A percentile compares a stretch with the other conserved stretches of the same genome.
These are phyloP conservation scores for Choristoneura rosaceana DNA, from an alignment of 2,888 invertebrate species.

Conservation along the genomic window DNA sequence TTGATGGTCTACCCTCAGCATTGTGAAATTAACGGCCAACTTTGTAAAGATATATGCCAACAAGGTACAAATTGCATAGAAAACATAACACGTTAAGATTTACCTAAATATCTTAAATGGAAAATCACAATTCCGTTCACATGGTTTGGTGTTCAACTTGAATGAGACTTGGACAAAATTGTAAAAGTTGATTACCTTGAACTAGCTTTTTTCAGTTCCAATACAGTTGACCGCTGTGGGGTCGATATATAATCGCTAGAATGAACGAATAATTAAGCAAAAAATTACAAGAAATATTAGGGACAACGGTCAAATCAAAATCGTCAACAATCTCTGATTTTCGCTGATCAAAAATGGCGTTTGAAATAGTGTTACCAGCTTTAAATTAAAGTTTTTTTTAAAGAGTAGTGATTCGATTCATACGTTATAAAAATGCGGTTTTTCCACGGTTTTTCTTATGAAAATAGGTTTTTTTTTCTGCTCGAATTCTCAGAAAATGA, in stretches of 20 bases:
- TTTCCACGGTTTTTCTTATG: too few relatives aligned
- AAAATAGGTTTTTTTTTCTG: too few relatives aligned
- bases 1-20: constrained; percentile 25
- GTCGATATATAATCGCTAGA: background rate
- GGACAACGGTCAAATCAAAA: constrained; percentile 30
- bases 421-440: background rate
- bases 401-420: background rate
- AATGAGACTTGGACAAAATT: constrained; percentile 18
- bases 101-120: constrained; percentile 2
- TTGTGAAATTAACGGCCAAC: background rate
- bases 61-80: background rate
- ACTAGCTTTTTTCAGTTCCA: constrained; percentile 8
- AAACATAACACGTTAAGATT: background rate
- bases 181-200: constrained; percentile 68
- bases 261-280: background rate
- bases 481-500: too few relatives aligned
- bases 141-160: constrained; percentile 42
- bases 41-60: background rate
- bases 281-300: constrained; percentile 31
- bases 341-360: constrained; percentile 65
- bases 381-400: background rate
- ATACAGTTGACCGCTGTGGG: background rate
- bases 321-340: constrained; percentile 49
- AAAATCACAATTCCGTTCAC: constrained; percentile 32
- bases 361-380: constrained; percentile 52